Percentiles rank a stretch among this genome's conserved stretches.
Conservation (phyloP, 2,888 invertebrate species). For the Thumatha senex region DNA sequence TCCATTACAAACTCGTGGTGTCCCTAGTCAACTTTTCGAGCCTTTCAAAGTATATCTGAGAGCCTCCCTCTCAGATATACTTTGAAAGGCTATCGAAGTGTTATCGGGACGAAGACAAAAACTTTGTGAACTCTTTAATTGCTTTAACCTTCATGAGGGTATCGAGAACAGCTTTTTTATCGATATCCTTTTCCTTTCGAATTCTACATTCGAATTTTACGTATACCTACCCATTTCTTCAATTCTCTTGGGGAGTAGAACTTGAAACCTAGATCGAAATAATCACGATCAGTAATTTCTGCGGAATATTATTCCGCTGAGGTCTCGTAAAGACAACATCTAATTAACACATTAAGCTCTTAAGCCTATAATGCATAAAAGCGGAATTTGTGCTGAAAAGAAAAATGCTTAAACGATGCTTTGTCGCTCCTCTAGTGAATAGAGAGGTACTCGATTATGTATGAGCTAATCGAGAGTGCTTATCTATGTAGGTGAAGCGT, state of each 20-base stretch:
- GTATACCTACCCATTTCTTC: no score
- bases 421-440: constrained; percentile 46
- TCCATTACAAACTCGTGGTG: neutral
- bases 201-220: no score
- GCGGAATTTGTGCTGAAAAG: constrained; percentile 36
- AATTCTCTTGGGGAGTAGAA: no score
- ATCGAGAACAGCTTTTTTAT: neutral
- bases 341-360: neutral
- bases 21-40: neutral
- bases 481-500: constrained; percentile 45
- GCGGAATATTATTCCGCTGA: no score
- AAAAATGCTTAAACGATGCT: constrained; percentile 72
- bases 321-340: neutral
- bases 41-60: constrained; percentile 4
- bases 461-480: constrained; percentile 27
- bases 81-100: constrained; percentile 18
- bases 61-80: no score
- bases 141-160: constrained; percentile 2
- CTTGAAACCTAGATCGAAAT: no score
- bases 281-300: no score
- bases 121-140: constrained; percentile 30
- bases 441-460: constrained; percentile 32
- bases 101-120: constrained; percentile 21
- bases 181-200: neutral
- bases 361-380: neutral